phyloP scores from a whole-genome alignment of 2,797 vertebrate species.

The Eospalax fontanierii region DNA sequence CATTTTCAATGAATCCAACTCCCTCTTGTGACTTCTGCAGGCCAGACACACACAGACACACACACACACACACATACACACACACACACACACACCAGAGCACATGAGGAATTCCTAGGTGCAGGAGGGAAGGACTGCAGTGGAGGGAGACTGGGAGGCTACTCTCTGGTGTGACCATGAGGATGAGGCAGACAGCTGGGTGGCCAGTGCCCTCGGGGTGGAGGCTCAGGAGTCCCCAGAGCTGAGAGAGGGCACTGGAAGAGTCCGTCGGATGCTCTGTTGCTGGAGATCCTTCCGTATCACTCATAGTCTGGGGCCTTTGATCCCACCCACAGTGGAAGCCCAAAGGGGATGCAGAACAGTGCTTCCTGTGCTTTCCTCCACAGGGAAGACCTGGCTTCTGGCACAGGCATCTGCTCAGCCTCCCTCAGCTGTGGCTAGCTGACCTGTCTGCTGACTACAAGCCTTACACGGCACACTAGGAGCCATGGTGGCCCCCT shows the following conservation, averaged over 20 bases:
- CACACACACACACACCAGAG: not conserved
- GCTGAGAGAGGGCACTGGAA: fast-evolving
- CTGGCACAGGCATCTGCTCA: not conserved
- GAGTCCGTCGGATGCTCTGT: fast-evolving
- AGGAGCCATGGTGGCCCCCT: fast-evolving
- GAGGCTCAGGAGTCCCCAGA: not conserved
- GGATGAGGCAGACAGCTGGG: fast-evolving
- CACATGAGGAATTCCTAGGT: not conserved
- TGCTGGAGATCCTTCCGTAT: not conserved
- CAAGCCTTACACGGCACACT: fast-evolving
- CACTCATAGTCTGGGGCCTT: fast-evolving
- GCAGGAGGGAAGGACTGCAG: not conserved
- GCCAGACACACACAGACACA: not conserved
- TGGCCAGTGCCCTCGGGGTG: fast-evolving
- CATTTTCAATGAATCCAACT: not conserved
- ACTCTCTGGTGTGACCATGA: not conserved
- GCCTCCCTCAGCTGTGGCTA: fast-evolving
- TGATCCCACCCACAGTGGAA: fast-evolving
- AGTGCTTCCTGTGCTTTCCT: not conserved
- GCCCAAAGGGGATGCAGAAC: fast-evolving
- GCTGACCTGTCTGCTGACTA: not conserved
- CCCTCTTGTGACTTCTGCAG: not conserved
- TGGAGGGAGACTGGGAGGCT: not conserved
- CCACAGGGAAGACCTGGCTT: fast-evolving
- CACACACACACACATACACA: not conserved